Evolutionary conservation across 53 echinoderm and acorn worm genomes (phyloP).

Genomic region (Temnopleurus reevesii): DNA sequence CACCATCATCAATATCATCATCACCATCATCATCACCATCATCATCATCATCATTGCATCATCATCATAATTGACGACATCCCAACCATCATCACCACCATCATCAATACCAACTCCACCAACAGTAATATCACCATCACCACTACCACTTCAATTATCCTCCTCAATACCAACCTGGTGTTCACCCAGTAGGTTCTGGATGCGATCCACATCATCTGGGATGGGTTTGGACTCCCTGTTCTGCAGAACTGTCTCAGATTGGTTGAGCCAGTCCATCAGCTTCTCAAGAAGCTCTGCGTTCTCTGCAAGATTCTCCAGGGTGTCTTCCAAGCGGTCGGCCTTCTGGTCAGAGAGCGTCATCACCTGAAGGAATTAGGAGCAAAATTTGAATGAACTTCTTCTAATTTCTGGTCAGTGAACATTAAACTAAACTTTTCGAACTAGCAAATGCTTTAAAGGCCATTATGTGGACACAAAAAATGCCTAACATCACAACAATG

Average conservation of each 20-base stretch:
- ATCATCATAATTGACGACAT: not conserved
- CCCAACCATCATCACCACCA: not conserved
- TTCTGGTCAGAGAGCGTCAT: constrained; percentile 80
- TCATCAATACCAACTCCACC: not conserved
- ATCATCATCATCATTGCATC: not conserved
- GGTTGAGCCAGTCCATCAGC: constrained; percentile 85
- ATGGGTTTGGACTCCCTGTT: constrained; percentile 72
- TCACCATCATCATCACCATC: not conserved
- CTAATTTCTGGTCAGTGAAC: too few relatives aligned
- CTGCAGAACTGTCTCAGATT: constrained; percentile 82
- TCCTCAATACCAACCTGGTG: constrained; percentile 79
- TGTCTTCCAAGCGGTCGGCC: constrained; percentile 69
- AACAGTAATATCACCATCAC: not conserved
- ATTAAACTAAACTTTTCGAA: too few relatives aligned
- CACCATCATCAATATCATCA: not conserved
- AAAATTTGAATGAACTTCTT: too few relatives aligned
- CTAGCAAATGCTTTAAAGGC: too few relatives aligned
- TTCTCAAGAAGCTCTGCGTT: constrained; percentile 88
- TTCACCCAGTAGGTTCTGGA: constrained; percentile 82
- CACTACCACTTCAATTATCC: not conserved
- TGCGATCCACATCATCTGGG: constrained; percentile 81
- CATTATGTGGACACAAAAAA: too few relatives aligned
- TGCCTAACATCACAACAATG: too few relatives aligned
- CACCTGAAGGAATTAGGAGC: constrained; percentile 67
- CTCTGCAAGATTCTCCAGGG: constrained; percentile 78